phyloP scores from a whole-genome alignment of 2,113 vertebrate species.

The Bos javanicus region DNA sequence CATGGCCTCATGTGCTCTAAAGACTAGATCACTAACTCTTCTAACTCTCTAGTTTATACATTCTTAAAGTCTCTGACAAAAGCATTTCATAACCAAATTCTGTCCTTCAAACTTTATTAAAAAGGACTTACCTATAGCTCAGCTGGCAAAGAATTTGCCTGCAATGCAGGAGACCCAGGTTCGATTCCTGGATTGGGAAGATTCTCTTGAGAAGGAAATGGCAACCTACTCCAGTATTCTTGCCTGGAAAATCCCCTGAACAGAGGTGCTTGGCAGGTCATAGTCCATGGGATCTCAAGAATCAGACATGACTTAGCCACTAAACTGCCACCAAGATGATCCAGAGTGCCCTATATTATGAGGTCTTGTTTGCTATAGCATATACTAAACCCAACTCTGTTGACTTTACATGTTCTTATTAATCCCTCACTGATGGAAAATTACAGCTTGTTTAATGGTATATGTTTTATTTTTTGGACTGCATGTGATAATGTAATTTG shows the following conservation, averaged over 20 bases:
- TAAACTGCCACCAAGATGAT: not conserved
- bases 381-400: not conserved
- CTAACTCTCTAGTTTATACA: not conserved
- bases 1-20: not conserved
- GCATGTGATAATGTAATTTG: not conserved
- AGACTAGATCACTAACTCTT: not conserved
- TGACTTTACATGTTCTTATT: not conserved
- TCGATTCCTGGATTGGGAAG: not conserved
- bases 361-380: not conserved
- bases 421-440: not conserved
- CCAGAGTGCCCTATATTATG: not conserved
- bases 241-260: not conserved
- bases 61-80: not conserved
- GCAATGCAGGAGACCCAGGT: not conserved
- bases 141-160: not conserved
- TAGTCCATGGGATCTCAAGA: not conserved
- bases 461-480: not conserved
- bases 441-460: not conserved
- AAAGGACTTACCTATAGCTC: not conserved
- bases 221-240: not conserved
- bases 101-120: not conserved
- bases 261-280: not conserved
- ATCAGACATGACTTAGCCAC: accelerated
- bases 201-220: not conserved
- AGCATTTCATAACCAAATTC: not conserved